These are phyloP conservation scores for Andinoacara biseriatus DNA, from an alignment of 2,113 vertebrate species.

Conservation along the genomic window DNA sequence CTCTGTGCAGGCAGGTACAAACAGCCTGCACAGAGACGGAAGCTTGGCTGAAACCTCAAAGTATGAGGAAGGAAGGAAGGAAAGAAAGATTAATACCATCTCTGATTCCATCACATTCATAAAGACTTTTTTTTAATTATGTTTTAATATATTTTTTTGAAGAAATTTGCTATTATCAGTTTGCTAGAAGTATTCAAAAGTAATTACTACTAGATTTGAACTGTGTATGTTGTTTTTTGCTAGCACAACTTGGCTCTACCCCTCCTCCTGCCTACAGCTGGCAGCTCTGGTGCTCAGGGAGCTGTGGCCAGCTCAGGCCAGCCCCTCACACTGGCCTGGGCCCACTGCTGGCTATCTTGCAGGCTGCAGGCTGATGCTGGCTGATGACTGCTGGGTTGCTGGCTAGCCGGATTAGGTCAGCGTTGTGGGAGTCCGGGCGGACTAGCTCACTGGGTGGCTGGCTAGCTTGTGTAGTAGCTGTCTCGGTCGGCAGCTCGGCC, in stretches of 20 bases:
- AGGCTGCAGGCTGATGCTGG: slow-evolving; percentile 11
- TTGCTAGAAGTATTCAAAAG: background rate
- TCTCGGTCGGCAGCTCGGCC: slow-evolving; percentile 36
- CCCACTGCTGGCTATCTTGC: slow-evolving; percentile 14
- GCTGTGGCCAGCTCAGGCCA: slow-evolving; percentile 11
- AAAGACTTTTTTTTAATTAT: background rate
- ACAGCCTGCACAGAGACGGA: background rate
- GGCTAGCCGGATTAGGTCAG: slow-evolving; percentile 43
- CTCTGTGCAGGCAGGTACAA: background rate
- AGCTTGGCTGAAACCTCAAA: background rate
- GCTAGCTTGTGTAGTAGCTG: slow-evolving; percentile 18
- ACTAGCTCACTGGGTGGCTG: slow-evolving; percentile 52
- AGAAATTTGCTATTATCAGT: background rate
- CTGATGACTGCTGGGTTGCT: slow-evolving; percentile 4
- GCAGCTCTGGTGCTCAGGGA: background rate
- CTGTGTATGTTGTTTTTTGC: background rate
- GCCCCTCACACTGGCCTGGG: background rate
- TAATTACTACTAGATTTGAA: background rate
- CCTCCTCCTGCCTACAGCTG: background rate
- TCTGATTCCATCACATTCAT: background rate
- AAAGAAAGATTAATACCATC: background rate
- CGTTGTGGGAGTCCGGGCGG: slow-evolving; percentile 19
- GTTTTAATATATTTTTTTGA: background rate
- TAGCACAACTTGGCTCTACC: background rate
- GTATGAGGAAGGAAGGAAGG: background rate